Percentiles rank a stretch among this genome's conserved stretches.
Evolutionary conservation across 2,888 invertebrate species (phyloP).

Genomic region (Baccha elongata): DNA sequence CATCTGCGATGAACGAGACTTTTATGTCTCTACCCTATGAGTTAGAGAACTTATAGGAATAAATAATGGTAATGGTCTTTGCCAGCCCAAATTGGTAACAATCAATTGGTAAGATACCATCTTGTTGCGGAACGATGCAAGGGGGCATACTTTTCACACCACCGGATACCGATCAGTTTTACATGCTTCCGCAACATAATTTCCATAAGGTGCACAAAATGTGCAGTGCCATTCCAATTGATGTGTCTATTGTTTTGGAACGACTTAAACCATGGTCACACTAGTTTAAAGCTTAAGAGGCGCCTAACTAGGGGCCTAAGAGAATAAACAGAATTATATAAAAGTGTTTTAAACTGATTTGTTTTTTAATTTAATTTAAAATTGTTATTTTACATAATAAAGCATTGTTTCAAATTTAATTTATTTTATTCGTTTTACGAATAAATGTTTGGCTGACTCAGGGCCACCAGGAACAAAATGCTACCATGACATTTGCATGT

Average conservation of each 20-base stretch:
- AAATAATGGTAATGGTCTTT: slow-evolving; percentile 29
- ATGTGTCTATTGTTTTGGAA: slow-evolving; percentile 64
- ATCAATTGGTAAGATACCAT: slow-evolving; percentile 46
- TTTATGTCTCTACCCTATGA: neutral
- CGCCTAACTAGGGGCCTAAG: neutral
- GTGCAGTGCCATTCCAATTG: slow-evolving; percentile 54
- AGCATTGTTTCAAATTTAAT: no score
- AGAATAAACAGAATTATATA: no score
- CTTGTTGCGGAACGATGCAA: neutral
- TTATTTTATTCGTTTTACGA: neutral
- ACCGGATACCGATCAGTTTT: slow-evolving; percentile 50
- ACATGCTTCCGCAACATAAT: slow-evolving; percentile 61
- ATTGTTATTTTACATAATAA: no score
- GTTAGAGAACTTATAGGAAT: slow-evolving; percentile 25
- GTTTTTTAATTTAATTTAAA: no score
- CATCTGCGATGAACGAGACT: slow-evolving; percentile 40
- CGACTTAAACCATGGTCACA: slow-evolving; percentile 23
- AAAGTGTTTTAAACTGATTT: no score
- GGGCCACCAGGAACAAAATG: neutral
- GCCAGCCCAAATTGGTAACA: slow-evolving; percentile 46
- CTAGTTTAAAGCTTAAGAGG: neutral
- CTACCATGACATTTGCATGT: neutral
- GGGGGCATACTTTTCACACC: slow-evolving; percentile 11
- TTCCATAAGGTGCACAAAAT: slow-evolving; percentile 53
- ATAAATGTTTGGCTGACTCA: neutral